Evolutionary conservation across 1,140 invertebrate genomes (phyloP).

Genomic region (Arion vulgaris): DNA sequence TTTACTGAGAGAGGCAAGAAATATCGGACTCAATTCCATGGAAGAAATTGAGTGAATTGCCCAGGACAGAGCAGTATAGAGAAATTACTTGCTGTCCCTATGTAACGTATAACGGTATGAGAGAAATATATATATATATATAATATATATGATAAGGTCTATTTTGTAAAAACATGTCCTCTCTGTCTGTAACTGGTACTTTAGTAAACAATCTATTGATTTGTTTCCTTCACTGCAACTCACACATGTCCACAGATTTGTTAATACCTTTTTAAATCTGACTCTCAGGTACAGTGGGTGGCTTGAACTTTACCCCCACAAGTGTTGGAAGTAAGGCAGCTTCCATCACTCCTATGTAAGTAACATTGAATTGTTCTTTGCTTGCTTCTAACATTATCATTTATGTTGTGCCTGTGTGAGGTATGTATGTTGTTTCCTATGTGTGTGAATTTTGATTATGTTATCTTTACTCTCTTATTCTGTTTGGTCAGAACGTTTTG

Average conservation of each 20-base stretch:
- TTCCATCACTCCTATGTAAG: not conserved
- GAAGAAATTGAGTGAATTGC: too few species aligned
- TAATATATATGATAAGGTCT: not conserved
- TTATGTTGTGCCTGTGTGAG: not conserved
- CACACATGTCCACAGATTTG: not conserved
- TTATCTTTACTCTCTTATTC: not conserved
- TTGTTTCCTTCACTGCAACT: not conserved
- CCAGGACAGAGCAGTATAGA: too few species aligned
- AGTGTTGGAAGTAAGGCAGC: not conserved
- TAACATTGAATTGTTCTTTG: not conserved
- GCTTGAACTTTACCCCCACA: not conserved
- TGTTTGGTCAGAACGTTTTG: not conserved
- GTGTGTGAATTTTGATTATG: not conserved
- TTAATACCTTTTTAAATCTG: not conserved
- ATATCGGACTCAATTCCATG: too few species aligned
- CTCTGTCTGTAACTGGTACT: too few species aligned
- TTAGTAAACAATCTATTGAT: not conserved
- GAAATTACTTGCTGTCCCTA: too few species aligned
- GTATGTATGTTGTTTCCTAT: not conserved
- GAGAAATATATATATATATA: too few species aligned
- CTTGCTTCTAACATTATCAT: too few species aligned
- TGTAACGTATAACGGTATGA: not conserved
- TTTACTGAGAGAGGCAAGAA: too few species aligned
- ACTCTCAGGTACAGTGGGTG: not conserved
- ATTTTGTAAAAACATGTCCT: too few species aligned